Conservation (phyloP, 1,140 invertebrate genomes). For the Cydia fagiglandana region DNA sequence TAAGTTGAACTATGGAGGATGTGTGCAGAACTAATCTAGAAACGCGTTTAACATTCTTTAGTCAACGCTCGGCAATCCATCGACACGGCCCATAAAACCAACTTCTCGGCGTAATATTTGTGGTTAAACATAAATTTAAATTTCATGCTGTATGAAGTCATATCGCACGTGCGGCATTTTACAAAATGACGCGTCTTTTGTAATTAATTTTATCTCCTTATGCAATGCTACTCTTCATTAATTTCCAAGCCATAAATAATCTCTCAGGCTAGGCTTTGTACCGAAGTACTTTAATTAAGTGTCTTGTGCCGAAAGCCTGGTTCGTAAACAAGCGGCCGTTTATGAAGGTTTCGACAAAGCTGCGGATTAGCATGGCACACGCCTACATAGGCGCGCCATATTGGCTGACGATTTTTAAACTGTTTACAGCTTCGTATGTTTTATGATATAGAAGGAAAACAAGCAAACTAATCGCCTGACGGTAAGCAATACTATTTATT, state of each 20-base stretch:
- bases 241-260: background rate
- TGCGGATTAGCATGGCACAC: conserved; percentile 20
- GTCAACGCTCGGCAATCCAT: no score
- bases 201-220: background rate
- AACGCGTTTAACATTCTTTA: no score
- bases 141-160: no score
- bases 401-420: conserved; percentile 2
- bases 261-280: background rate
- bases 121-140: no score
- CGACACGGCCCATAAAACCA: no score
- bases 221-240: background rate
- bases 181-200: background rate
- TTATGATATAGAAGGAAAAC: no score
- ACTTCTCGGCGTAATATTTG: no score
- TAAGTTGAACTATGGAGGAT: no score
- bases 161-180: background rate
- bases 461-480: no score
- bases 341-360: conserved; percentile 24
- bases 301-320: conserved; percentile 8
- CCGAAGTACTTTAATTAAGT: conserved; percentile 13
- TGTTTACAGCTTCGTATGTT: background rate
- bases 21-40: no score
- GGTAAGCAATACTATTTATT: no score
- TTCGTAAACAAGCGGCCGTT: background rate
- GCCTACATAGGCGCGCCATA: background rate